Evolutionary conservation across 2,797 vertebrate genomes (phyloP), one percentile per base, ranked within the genome.

Genomic region (Hyperoplus immaculatus): DNA sequence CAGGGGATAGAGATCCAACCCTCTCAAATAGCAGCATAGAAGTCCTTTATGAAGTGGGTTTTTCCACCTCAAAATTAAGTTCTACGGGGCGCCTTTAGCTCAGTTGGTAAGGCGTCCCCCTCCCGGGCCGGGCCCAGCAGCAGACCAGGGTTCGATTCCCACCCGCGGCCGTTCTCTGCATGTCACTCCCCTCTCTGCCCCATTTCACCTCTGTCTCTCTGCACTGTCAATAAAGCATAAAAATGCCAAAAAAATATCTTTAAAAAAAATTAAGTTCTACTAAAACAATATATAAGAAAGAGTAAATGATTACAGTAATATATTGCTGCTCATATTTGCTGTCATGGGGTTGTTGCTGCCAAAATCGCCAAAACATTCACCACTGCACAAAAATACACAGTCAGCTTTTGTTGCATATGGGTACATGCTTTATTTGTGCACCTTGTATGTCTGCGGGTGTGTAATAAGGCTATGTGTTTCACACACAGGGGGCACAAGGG

Each of bases 401-500:
- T 56, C 41, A 63, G 29, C 50, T 72, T 18, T 21, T 62, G 66
- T 38, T 82, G 50, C 41, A 41, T 56, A 41, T 55, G 36, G 39
- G n/a, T 53, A 45, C 38, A 67, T 60, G 45, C 65, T 63, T 18
- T 29, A 58, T 72, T 58, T 76, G 64, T 73, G 56, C 46, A 65
- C 42, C 8, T 11, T 77, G 43, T n/a, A 21, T 67, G 38, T 68
- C 49, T 58, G 56, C 56, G 45, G 41, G 47, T 83, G 66, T 39
- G 47, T 41, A 38, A 41, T 45, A 62, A 45, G 29, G 29, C 29
- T 29, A 29, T 29, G 29, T 69, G 15, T 80, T 38, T 60, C 43
- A 66, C 70, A 73, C 75, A 86, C 69, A 54, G 58, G 61, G 59
- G 0, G 16, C 15, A 92, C 88, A 92, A 85, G 61, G 79, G 77